phyloP scores from a whole-genome alignment of 2,888 invertebrate species.

The Mythimna albipuncta region DNA sequence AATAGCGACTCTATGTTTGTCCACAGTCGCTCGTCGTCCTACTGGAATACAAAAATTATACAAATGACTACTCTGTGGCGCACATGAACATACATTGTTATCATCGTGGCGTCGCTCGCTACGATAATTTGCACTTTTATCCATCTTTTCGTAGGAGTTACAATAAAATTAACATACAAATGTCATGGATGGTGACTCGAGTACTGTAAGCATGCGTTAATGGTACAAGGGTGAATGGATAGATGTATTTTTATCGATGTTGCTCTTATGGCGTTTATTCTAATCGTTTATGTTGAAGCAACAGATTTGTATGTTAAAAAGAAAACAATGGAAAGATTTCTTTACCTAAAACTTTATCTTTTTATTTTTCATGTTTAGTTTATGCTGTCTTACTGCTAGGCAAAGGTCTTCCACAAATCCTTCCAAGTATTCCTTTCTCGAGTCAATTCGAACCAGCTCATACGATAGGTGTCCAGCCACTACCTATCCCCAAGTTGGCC shows the following conservation, averaged over 20 bases:
- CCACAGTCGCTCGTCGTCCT: conserved; percentile 58
- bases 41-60: conserved; percentile 82
- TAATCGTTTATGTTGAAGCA: neutral
- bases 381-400: no score
- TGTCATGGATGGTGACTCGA: conserved; percentile 71
- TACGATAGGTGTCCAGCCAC: no score
- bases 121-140: conserved; percentile 83
- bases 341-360: neutral
- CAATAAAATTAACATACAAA: conserved; percentile 87
- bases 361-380: no score
- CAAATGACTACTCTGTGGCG: conserved; percentile 79
- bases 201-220: conserved; percentile 49
- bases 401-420: no score
- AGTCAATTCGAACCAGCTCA: no score
- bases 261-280: conserved; percentile 13
- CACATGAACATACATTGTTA: conserved; percentile 73
- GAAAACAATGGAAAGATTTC: conserved; percentile 7
- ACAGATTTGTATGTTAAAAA: conserved; percentile 8
- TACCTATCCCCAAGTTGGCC: no score
- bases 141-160: conserved; percentile 81
- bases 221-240: conserved; percentile 33
- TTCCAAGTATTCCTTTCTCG: no score
- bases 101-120: conserved; percentile 70
- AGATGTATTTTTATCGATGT: conserved; percentile 50
- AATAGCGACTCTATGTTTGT: conserved; percentile 46